Evolutionary conservation across 2,797 vertebrate species (phyloP).

Genomic region (Anguilla obscura): DNA sequence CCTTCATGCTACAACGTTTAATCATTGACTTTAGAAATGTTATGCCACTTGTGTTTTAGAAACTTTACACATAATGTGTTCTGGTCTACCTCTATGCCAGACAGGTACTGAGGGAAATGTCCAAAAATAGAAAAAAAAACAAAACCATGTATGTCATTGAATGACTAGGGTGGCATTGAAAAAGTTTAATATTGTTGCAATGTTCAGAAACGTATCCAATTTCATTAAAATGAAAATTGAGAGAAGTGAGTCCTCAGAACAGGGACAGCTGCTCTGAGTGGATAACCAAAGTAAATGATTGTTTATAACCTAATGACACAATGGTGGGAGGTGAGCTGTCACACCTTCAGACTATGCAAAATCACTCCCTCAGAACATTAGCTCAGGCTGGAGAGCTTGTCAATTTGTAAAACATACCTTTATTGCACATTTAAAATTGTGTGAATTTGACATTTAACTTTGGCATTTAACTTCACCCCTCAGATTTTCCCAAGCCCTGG

Average conservation of each 20-base stretch:
- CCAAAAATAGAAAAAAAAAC: not conserved
- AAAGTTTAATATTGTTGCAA: not conserved
- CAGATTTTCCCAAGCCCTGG: not conserved
- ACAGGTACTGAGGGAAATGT: not conserved
- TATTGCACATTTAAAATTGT: too few species aligned
- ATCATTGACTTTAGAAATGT: not conserved
- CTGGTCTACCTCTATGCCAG: not conserved
- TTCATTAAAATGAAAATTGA: not conserved
- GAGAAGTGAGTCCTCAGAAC: not conserved
- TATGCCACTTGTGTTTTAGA: not conserved
- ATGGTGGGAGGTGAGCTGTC: not conserved
- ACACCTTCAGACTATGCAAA: not conserved
- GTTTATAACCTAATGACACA: not conserved
- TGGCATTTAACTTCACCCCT: not conserved
- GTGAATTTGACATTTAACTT: not conserved
- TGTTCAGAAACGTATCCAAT: not conserved
- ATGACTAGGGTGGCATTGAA: not conserved
- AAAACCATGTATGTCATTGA: not conserved
- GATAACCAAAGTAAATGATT: not conserved
- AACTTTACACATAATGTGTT: not conserved
- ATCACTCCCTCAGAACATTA: not conserved
- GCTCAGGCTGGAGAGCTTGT: too few species aligned
- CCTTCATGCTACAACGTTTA: not conserved
- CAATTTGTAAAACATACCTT: too few species aligned
- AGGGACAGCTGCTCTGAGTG: not conserved